Conservation (phyloP, 1,140 invertebrate species). For the Acromyrmex echinatior region DNA sequence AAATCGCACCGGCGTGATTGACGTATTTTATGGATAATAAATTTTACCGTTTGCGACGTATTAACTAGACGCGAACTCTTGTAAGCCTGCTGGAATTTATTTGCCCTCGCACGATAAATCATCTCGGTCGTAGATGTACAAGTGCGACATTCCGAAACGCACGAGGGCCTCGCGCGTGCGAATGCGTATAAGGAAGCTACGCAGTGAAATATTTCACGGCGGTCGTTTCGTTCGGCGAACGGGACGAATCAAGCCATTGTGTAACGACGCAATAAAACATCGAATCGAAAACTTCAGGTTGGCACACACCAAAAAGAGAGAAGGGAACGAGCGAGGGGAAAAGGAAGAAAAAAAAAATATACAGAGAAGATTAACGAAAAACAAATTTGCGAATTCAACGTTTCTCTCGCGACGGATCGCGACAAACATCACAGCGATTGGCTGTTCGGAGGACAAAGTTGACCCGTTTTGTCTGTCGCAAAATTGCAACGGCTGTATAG, state of each 20-base stretch:
- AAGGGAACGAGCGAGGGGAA: not conserved
- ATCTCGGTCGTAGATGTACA: not conserved
- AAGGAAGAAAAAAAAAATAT: not conserved
- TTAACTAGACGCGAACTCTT: constrained; percentile 63
- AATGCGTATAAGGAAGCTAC: constrained; percentile 33
- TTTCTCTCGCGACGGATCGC: constrained; percentile 4
- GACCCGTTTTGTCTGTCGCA: constrained; percentile 20
- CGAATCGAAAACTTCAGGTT: constrained; percentile 22
- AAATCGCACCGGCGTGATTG: constrained; percentile 55
- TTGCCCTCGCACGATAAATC: constrained; percentile 32
- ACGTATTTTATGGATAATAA: constrained; percentile 64
- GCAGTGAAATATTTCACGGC: constrained; percentile 49
- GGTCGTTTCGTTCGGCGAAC: constrained; percentile 12
- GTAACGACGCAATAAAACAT: constrained; percentile 40
- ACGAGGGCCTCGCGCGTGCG: not conserved
- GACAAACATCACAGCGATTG: constrained; percentile 17
- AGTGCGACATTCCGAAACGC: not conserved
- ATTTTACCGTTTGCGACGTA: constrained; percentile 57
- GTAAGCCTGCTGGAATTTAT: constrained; percentile 48
- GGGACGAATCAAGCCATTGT: constrained; percentile 32
- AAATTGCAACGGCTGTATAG: constrained; percentile 27
- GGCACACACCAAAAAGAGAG: no score
- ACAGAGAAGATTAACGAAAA: constrained; percentile 18
- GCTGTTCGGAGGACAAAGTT: constrained; percentile 6
- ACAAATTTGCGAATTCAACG: constrained; percentile 32